Evolutionary conservation across 2,797 vertebrate species (phyloP).

Genomic region (Cuculus canorus): DNA sequence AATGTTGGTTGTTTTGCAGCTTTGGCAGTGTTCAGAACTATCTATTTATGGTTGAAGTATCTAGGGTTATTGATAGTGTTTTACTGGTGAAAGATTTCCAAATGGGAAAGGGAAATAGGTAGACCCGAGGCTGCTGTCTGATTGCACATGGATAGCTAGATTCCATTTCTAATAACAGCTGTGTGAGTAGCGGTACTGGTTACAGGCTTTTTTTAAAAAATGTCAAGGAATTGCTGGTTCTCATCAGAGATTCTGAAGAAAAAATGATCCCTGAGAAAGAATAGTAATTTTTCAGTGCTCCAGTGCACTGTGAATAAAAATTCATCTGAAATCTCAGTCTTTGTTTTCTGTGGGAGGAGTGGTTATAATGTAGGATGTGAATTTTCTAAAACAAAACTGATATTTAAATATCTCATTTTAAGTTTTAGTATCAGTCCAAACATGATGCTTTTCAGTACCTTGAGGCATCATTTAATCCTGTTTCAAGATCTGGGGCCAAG

Average conservation of each 20-base stretch:
- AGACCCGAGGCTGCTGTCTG: background rate
- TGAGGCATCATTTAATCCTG: background rate
- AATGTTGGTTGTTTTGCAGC: background rate
- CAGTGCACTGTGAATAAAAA: background rate
- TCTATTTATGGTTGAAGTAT: background rate
- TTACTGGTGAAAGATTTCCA: background rate
- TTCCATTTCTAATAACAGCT: background rate
- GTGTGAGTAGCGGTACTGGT: background rate
- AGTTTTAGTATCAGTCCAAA: background rate
- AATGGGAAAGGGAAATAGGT: background rate
- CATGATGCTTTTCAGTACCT: background rate
- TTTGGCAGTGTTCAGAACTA: background rate
- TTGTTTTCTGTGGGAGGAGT: background rate
- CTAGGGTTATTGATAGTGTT: background rate
- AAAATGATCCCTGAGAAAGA: background rate
- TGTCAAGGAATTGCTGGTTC: background rate
- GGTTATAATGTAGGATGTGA: background rate
- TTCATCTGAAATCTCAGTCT: background rate
- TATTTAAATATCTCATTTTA: background rate
- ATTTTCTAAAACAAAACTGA: background rate
- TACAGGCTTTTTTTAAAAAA: background rate
- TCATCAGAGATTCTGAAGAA: background rate
- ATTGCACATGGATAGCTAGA: background rate
- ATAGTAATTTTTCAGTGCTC: background rate
- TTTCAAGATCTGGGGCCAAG: background rate